phyloP scores from a whole-genome alignment of 2,113 vertebrate genomes.

The Chaenogobius annularis region DNA sequence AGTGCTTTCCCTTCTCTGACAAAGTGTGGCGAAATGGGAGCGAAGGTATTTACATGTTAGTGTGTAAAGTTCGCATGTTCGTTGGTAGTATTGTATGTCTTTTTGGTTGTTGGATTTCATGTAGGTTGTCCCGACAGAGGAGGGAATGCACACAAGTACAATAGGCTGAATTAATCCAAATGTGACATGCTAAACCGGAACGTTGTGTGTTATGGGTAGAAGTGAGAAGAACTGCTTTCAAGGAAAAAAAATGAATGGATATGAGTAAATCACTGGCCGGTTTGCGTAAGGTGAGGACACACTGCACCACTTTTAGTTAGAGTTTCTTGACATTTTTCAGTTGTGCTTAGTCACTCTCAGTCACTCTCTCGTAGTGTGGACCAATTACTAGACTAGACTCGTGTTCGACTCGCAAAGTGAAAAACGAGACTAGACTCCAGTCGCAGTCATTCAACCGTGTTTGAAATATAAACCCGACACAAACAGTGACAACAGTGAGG shows the following conservation, averaged over 20 bases:
- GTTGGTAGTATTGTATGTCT: conserved; percentile 3
- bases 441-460: too few species aligned
- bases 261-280: not conserved
- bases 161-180: not conserved
- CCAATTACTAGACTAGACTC: too few species aligned
- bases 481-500: too few species aligned
- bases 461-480: too few species aligned
- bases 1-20: conserved; percentile 41
- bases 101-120: not conserved
- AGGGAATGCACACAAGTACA: not conserved
- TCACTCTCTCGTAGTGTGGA: too few species aligned
- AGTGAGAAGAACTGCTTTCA: not conserved
- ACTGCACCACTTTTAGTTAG: too few species aligned
- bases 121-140: not conserved
- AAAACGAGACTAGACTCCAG: too few species aligned
- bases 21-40: conserved; percentile 32
- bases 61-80: conserved; percentile 8
- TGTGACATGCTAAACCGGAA: not conserved
- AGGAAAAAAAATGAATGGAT: not conserved
- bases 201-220: not conserved
- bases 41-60: conserved; percentile 9
- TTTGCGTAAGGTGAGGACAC: too few species aligned
- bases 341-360: too few species aligned
- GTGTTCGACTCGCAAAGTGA: too few species aligned
- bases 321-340: too few species aligned